phyloP scores from a whole-genome alignment of 1,140 invertebrate genomes.

The Colletes gigas region DNA sequence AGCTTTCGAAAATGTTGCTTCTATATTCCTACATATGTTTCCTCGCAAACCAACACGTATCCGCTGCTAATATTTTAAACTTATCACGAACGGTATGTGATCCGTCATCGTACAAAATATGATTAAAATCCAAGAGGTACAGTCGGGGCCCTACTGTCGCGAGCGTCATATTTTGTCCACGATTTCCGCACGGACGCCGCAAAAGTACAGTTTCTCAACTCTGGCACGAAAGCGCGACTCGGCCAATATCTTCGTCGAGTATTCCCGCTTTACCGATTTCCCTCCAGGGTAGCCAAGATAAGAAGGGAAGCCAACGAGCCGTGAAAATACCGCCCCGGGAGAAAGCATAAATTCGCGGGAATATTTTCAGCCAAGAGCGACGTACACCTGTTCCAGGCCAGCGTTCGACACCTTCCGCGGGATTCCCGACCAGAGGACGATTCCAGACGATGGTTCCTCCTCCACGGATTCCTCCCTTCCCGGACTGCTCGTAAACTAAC shows the following conservation, averaged over 20 bases:
- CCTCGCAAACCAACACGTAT: no score
- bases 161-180: slow-evolving; percentile 6
- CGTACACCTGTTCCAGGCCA: slow-evolving; percentile 51
- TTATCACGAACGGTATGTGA: no score
- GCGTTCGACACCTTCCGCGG: slow-evolving; percentile 17
- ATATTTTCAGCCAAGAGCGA: slow-evolving; percentile 37
- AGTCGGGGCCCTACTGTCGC: not conserved
- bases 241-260: slow-evolving; percentile 53
- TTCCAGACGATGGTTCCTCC: not conserved
- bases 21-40: no score
- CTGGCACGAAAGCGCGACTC: slow-evolving; percentile 5
- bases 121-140: no score
- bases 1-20: no score
- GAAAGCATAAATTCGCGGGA: slow-evolving; percentile 53
- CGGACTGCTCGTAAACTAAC: slow-evolving; percentile 38
- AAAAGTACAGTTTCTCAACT: slow-evolving; percentile 1
- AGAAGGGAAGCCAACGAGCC: slow-evolving; percentile 43
- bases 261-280: slow-evolving; percentile 43
- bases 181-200: not conserved
- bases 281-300: slow-evolving; percentile 31
- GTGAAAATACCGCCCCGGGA: slow-evolving; percentile 56
- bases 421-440: slow-evolving; percentile 1
- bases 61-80: no score
- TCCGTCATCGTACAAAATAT: no score
- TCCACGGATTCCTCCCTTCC: not conserved